phyloP scores from a whole-genome alignment of 2,113 vertebrate genomes.

The Osmerus mordax region DNA sequence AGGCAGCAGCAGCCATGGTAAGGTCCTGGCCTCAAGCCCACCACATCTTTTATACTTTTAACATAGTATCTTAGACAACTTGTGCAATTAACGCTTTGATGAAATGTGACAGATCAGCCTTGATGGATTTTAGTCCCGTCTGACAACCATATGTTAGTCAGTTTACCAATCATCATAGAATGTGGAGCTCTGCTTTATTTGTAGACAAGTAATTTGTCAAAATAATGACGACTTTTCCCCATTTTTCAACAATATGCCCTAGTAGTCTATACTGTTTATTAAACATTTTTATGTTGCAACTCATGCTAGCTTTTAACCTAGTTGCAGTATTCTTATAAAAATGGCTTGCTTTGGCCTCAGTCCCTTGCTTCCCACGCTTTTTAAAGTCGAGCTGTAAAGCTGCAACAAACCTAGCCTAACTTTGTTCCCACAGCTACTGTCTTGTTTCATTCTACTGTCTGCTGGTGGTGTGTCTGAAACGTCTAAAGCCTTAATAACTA shows the following conservation, averaged over 20 bases:
- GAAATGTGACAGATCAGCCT: neutral
- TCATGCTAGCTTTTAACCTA: conserved; percentile 5
- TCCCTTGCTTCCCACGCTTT: conserved; percentile 10
- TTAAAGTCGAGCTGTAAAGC: neutral
- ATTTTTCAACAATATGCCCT: no score
- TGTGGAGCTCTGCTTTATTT: conserved; percentile 73
- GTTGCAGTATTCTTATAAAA: neutral
- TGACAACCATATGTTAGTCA: neutral
- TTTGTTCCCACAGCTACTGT: neutral
- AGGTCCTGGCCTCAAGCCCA: conserved; percentile 55
- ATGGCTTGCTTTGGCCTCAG: conserved; percentile 1
- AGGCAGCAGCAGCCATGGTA: conserved; percentile 91
- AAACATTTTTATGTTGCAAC: no score
- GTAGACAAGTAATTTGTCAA: no score
- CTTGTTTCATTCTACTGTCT: conserved; percentile 8
- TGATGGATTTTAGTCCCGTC: neutral
- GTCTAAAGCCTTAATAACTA: neutral
- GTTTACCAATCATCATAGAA: conserved; percentile 48
- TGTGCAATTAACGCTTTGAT: neutral
- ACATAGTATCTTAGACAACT: neutral
- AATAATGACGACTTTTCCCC: no score
- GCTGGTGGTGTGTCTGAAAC: conserved; percentile 6
- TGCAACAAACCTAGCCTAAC: neutral
- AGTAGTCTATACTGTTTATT: no score
- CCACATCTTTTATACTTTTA: neutral